Conservation (phyloP, 2,113 vertebrate genomes). For the Calyptomena viridis region DNA sequence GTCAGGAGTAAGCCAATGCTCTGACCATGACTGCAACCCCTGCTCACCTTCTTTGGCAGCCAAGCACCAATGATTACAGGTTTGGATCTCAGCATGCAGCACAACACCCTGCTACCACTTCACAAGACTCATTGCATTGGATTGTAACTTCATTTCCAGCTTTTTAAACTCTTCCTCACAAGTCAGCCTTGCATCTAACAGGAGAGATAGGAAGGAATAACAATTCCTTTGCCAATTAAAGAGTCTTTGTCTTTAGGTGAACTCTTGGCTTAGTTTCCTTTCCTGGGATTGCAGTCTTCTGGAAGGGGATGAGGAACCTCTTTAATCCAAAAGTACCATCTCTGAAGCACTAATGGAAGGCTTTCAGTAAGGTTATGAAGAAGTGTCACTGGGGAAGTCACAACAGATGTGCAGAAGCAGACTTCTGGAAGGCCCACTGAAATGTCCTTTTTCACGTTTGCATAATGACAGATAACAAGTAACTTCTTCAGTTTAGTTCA, state of each 20-base stretch:
- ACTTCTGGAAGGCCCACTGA: background rate
- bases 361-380: background rate
- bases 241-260: background rate
- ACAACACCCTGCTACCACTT: background rate
- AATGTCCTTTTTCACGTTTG: background rate
- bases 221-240: background rate
- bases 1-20: fast-evolving
- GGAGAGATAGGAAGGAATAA: background rate
- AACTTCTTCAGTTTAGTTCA: background rate
- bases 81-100: background rate
- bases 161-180: background rate
- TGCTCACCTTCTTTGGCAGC: background rate
- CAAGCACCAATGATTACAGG: background rate
- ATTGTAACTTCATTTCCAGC: background rate
- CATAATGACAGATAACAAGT: background rate
- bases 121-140: background rate
- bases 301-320: background rate
- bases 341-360: background rate
- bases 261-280: background rate
- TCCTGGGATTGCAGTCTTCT: background rate
- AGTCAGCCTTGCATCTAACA: background rate
- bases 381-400: background rate
- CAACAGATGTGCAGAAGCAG: background rate
- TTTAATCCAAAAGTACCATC: background rate
- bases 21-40: background rate